A percentile compares a stretch with the other conserved stretches of the same genome.
Conservation (phyloP, 2,888 invertebrate species). For the Melolontha melolontha region DNA sequence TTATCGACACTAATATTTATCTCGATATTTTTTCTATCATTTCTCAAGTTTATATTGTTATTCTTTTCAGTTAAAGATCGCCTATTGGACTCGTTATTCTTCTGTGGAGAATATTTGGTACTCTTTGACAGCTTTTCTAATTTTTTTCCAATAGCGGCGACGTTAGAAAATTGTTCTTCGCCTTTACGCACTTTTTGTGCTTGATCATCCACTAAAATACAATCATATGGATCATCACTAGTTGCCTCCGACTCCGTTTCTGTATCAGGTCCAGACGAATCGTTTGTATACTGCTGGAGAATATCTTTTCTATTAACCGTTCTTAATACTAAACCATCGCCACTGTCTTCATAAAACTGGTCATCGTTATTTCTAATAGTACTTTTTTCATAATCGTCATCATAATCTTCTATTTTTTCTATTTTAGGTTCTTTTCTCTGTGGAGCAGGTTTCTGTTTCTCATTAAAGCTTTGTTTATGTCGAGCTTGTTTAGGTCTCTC, state of each 20-base stretch:
- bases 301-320: constrained; percentile 81
- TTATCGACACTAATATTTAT: constrained; percentile 45
- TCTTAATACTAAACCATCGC: constrained; percentile 77
- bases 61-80: constrained; percentile 53
- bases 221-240: constrained; percentile 82
- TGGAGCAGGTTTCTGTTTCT: constrained; percentile 58
- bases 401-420: constrained; percentile 43
- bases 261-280: constrained; percentile 72
- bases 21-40: constrained; percentile 50
- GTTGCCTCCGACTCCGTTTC: constrained; percentile 74
- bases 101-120: constrained; percentile 62
- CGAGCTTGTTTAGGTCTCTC: constrained; percentile 34
- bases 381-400: constrained; percentile 52
- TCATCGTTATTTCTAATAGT: constrained; percentile 65
- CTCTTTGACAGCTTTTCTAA: constrained; percentile 64
- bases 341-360: constrained; percentile 75
- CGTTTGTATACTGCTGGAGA: constrained; percentile 75
- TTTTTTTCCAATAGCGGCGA: constrained; percentile 64
- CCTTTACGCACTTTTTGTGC: constrained; percentile 58
- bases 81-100: constrained; percentile 55
- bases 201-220: constrained; percentile 85
- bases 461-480: constrained; percentile 54
- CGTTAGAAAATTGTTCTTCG: constrained; percentile 64
- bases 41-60: constrained; percentile 52
- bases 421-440: constrained; percentile 62